Evolutionary conservation across 2,888 invertebrate genomes (phyloP).

Genomic region (Hypselothyrea guttata): DNA sequence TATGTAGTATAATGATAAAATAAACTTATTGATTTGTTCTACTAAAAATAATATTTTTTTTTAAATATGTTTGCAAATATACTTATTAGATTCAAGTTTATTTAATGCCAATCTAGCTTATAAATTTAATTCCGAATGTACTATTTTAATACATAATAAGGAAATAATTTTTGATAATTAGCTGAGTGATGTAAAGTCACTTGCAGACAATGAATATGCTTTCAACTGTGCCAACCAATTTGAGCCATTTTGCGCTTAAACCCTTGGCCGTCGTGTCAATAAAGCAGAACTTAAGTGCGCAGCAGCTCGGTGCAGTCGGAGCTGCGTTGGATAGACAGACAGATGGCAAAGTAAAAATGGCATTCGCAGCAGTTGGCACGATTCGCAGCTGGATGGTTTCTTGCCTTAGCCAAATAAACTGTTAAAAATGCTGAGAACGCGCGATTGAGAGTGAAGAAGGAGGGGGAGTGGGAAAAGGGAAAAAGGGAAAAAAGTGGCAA

Average conservation of each 20-base stretch:
- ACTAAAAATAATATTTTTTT: too few species aligned
- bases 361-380: slow-evolving; percentile 31
- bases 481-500: slow-evolving; percentile 35
- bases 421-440: slow-evolving; percentile 67
- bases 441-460: slow-evolving; percentile 27
- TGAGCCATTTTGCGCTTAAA: not conserved
- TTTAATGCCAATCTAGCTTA: too few species aligned
- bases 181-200: too few species aligned
- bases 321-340: not conserved
- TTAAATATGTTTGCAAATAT: too few species aligned
- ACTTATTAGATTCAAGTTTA: too few species aligned
- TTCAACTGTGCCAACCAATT: not conserved
- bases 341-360: slow-evolving; percentile 24
- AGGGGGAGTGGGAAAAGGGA: not conserved
- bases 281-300: slow-evolving; percentile 7
- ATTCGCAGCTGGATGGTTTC: slow-evolving; percentile 38
- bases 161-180: too few species aligned
- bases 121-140: too few species aligned
- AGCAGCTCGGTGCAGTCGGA: not conserved
- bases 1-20: too few species aligned
- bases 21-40: too few species aligned
- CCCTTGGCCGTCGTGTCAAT: slow-evolving; percentile 6
- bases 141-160: too few species aligned
- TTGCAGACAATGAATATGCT: too few species aligned
- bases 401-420: slow-evolving; percentile 63